A percentile compares a stretch with the other conserved stretches of the same genome.
Conservation (phyloP, 2,888 invertebrate genomes). For the Nomada lathburiana region DNA sequence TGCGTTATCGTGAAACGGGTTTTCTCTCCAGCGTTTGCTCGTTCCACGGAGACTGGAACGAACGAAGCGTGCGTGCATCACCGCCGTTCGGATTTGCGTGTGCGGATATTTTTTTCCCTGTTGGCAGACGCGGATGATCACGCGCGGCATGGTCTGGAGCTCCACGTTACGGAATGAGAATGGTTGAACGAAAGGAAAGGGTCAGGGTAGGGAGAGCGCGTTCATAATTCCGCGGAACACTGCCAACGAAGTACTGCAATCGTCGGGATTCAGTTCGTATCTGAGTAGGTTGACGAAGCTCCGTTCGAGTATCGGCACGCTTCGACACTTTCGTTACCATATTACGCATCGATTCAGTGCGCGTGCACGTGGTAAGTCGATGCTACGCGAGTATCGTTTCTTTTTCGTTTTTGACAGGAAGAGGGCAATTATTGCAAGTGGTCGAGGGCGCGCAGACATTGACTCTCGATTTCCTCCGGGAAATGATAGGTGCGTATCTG, state of each 20-base stretch:
- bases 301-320: too few relatives aligned
- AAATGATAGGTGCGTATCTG: slow-evolving; percentile 54
- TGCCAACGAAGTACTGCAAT: too few relatives aligned
- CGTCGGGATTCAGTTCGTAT: too few relatives aligned
- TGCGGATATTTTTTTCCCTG: slow-evolving; percentile 68
- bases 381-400: too few relatives aligned
- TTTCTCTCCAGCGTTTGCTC: background rate
- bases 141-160: slow-evolving; percentile 54
- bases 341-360: too few relatives aligned
- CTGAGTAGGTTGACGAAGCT: too few relatives aligned
- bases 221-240: background rate
- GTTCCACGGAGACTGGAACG: background rate
- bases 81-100: slow-evolving; percentile 71
- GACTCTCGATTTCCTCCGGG: slow-evolving; percentile 59
- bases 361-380: too few relatives aligned
- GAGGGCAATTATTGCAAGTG: slow-evolving; percentile 19
- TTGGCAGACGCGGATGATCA: slow-evolving; percentile 66
- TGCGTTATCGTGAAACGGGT: background rate
- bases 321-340: too few relatives aligned
- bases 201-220: background rate
- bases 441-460: background rate
- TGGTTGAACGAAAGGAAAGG: slow-evolving; percentile 45
- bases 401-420: background rate
- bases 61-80: slow-evolving; percentile 29
- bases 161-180: slow-evolving; percentile 44